Conservation (phyloP, 1,140 invertebrate genomes). For the Leptopilina clavipes region DNA sequence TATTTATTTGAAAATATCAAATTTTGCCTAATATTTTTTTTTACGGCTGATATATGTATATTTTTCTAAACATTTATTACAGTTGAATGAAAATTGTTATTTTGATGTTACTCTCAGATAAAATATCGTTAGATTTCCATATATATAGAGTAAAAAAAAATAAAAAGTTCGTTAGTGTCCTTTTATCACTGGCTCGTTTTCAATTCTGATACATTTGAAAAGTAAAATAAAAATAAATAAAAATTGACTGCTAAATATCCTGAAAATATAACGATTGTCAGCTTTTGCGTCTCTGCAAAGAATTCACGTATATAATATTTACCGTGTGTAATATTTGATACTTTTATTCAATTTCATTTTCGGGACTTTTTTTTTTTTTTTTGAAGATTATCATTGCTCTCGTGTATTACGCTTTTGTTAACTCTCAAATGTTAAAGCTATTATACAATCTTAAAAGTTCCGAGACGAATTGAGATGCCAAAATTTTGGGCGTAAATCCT, state of each 20-base stretch:
- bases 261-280: not conserved
- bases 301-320: too few species aligned
- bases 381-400: not conserved
- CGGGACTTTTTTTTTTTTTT: not conserved
- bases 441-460: not conserved
- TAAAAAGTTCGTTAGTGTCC: conserved; percentile 2
- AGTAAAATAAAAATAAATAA: not conserved
- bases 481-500: conserved; percentile 23
- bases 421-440: not conserved
- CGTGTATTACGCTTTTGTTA: conserved; percentile 1
- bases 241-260: not conserved
- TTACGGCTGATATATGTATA: too few species aligned
- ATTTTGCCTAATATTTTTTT: too few species aligned
- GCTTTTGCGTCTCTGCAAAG: not conserved
- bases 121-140: not conserved
- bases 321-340: not conserved
- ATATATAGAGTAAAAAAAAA: not conserved
- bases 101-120: not conserved
- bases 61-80: too few species aligned
- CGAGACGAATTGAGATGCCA: not conserved
- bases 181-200: conserved; percentile 11
- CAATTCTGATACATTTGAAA: not conserved
- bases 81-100: not conserved
- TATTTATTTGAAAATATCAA: too few species aligned
- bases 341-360: not conserved